A percentile compares a stretch with the other conserved stretches of the same genome.
These are phyloP conservation scores for Quadroppia sp. DNA, from an alignment of 2,888 invertebrate species.

Conservation along the genomic window DNA sequence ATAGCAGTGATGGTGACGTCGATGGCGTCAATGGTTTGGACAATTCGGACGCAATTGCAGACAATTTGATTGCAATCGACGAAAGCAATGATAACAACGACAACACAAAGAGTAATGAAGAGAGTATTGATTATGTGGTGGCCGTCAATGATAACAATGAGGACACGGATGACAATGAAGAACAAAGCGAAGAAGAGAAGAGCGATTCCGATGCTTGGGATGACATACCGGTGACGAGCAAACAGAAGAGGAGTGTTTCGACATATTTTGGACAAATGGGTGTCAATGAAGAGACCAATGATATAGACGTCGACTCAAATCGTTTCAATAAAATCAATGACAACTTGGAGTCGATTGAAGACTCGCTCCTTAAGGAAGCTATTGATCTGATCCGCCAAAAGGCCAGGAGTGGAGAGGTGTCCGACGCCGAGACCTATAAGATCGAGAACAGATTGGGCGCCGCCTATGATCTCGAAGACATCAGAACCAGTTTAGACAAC, in stretches of 20 bases:
- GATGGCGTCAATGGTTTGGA: neutral
- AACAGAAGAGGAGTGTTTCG: neutral
- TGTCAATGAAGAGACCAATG: constrained; percentile 4
- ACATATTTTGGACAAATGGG: constrained; percentile 14
- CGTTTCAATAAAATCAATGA: constrained; percentile 27
- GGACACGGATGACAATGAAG: constrained; percentile 2
- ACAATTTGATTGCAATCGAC: constrained; percentile 18
- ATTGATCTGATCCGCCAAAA: constrained; percentile 22
- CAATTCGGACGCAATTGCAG: neutral
- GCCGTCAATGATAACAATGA: neutral
- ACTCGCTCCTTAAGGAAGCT: constrained; percentile 31
- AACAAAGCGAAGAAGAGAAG: neutral
- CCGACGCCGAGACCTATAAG: neutral
- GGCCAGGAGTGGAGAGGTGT: neutral
- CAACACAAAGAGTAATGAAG: neutral
- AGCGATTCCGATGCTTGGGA: neutral
- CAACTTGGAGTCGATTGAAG: constrained; percentile 35
- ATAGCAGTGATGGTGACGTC: neutral
- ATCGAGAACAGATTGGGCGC: constrained; percentile 44
- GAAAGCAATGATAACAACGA: neutral
- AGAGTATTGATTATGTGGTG: constrained; percentile 14
- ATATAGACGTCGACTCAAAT: neutral
- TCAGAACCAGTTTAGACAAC: constrained; percentile 45
- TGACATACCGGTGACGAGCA: neutral
- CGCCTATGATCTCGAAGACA: constrained; percentile 47